These are phyloP conservation scores for Papilio elwesi DNA, from an alignment of 2,888 invertebrate species.

Conservation along the genomic window DNA sequence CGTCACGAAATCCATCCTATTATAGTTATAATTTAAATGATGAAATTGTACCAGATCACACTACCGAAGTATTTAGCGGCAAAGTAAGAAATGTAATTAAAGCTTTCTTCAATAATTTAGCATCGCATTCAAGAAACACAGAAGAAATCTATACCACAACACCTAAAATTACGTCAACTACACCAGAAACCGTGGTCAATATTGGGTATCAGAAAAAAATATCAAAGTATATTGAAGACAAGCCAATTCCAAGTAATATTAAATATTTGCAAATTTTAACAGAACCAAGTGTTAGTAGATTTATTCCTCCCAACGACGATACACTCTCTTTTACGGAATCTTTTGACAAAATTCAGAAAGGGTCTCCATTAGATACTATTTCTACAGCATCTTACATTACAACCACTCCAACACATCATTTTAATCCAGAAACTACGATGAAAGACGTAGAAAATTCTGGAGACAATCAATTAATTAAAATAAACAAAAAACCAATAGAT, in stretches of 20 bases:
- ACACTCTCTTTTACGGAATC: constrained; percentile 48
- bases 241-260: constrained; percentile 60
- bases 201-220: constrained; percentile 72
- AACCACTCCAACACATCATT: constrained; percentile 50
- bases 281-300: constrained; percentile 58
- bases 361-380: constrained; percentile 17
- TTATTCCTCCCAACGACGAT: constrained; percentile 52
- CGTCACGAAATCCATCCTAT: constrained; percentile 62
- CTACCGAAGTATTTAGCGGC: constrained; percentile 73
- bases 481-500: constrained; percentile 54
- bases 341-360: constrained; percentile 24
- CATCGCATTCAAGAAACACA: constrained; percentile 56
- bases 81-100: constrained; percentile 72
- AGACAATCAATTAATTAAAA: constrained; percentile 50
- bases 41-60: constrained; percentile 67
- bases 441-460: constrained; percentile 55
- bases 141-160: constrained; percentile 47
- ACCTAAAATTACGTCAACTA: constrained; percentile 52
- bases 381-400: constrained; percentile 52
- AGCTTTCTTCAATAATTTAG: constrained; percentile 69
- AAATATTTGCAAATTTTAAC: constrained; percentile 71
- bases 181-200: constrained; percentile 66
- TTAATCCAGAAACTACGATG: constrained; percentile 54
- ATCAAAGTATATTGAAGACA: constrained; percentile 61
- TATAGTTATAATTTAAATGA: constrained; percentile 72